Evolutionary conservation across 2,888 invertebrate species (phyloP).

Genomic region (Drosophila pegasa): DNA sequence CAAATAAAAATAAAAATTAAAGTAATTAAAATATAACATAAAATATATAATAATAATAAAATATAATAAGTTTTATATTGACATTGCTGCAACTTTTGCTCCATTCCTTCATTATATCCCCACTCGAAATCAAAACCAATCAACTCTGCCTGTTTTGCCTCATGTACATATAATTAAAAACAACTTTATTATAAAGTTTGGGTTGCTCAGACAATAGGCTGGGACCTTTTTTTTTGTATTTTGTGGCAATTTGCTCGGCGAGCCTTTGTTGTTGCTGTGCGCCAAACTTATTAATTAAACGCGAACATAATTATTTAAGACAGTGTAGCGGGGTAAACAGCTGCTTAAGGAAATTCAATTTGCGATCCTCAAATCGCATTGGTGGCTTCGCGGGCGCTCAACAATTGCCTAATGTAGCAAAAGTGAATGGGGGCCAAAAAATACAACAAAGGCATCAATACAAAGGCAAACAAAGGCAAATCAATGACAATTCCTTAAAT

Average conservation of each 20-base stretch:
- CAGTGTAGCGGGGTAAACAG: constrained; percentile 30
- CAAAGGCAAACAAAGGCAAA: constrained; percentile 69
- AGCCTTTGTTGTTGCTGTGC: constrained; percentile 23
- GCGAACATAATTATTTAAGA: constrained; percentile 64
- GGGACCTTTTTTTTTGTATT: constrained; percentile 37
- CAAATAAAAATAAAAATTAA: too few relatives aligned
- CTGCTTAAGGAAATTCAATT: constrained; percentile 66
- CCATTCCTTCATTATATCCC: too few relatives aligned
- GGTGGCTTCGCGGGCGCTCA: neutral
- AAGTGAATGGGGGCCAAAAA: constrained; percentile 5
- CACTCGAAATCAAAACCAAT: too few relatives aligned
- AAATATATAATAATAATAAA: too few relatives aligned
- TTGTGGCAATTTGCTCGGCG: constrained; percentile 7
- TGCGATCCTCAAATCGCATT: constrained; percentile 47
- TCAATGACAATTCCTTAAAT: constrained; percentile 75
- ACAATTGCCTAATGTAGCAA: constrained; percentile 61
- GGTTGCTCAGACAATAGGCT: constrained; percentile 40
- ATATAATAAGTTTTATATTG: too few relatives aligned
- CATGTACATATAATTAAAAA: constrained; percentile 7
- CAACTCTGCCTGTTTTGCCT: neutral
- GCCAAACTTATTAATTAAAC: constrained; percentile 73
- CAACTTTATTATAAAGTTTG: constrained; percentile 51
- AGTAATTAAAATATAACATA: too few relatives aligned
- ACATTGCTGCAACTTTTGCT: too few relatives aligned
- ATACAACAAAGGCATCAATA: constrained; percentile 12